Percentiles rank a stretch among this genome's conserved stretches.
These are phyloP conservation scores for Merodon equestris DNA, from an alignment of 2,888 invertebrate genomes.

Conservation along the genomic window DNA sequence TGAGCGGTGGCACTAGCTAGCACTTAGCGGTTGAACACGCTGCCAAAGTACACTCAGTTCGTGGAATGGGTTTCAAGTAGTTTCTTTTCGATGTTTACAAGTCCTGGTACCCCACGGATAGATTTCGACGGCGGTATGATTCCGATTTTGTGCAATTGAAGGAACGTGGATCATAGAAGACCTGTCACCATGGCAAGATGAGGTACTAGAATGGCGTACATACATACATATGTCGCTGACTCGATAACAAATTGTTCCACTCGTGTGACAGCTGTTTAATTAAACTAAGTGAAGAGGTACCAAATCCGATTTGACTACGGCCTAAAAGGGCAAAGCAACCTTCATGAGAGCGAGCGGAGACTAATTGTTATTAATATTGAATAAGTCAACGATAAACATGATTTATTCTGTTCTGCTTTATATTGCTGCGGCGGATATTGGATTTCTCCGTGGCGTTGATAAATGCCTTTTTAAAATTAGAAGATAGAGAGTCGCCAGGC, in stretches of 20 bases:
- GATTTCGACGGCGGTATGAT: slow-evolving; percentile 16
- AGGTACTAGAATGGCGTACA: too few relatives aligned
- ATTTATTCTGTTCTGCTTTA: too few relatives aligned
- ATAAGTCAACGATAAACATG: neutral
- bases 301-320: neutral
- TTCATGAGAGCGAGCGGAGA: too few relatives aligned
- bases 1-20: slow-evolving; percentile 37
- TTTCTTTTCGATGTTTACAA: slow-evolving; percentile 47
- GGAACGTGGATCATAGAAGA: too few relatives aligned
- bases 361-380: neutral
- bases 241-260: neutral
- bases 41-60: slow-evolving; percentile 10
- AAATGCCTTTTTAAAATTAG: too few relatives aligned
- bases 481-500: too few relatives aligned
- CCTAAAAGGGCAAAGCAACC: too few relatives aligned
- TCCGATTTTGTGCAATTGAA: too few relatives aligned
- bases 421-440: too few relatives aligned
- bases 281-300: slow-evolving; percentile 26
- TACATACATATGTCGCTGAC: too few relatives aligned
- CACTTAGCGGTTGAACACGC: slow-evolving; percentile 8
- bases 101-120: slow-evolving; percentile 46
- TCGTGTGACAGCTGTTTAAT: slow-evolving; percentile 30
- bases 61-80: slow-evolving; percentile 2
- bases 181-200: too few relatives aligned
- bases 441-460: too few relatives aligned